Evolutionary conservation across 1,140 invertebrate genomes (phyloP).

Genomic region (Solen grandis): DNA sequence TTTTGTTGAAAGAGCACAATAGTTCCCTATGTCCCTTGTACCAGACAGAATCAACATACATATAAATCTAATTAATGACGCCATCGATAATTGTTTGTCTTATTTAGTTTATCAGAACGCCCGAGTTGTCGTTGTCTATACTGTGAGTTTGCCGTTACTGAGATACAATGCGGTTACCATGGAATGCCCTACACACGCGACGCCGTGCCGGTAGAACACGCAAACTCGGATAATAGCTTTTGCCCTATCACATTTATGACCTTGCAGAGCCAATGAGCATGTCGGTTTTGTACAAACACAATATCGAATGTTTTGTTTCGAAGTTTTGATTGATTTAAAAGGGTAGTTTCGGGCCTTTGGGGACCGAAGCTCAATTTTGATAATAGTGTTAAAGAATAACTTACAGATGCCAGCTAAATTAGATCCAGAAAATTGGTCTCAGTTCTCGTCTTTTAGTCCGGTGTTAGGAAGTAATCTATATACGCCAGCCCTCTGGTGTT

Average conservation of each 20-base stretch:
- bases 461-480: constrained; percentile 48
- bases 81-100: not conserved
- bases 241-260: not conserved
- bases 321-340: constrained; percentile 54
- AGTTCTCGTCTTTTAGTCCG: constrained; percentile 11
- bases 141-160: not conserved
- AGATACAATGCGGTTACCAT: not conserved
- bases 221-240: not conserved
- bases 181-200: not conserved
- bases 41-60: too few species aligned
- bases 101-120: not conserved
- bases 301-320: constrained; percentile 24
- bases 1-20: too few species aligned
- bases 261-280: not conserved
- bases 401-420: constrained; percentile 46
- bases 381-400: constrained; percentile 59
- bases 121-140: not conserved
- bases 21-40: too few species aligned
- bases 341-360: constrained; percentile 13
- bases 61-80: not conserved
- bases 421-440: constrained; percentile 51
- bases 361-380: constrained; percentile 55
- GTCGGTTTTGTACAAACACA: constrained; percentile 8
- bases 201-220: not conserved
- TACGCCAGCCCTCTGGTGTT: not conserved